Percentiles rank a stretch among this genome's conserved stretches.
Conservation (phyloP, 2,113 vertebrate species). For the Menidia beryllina region DNA sequence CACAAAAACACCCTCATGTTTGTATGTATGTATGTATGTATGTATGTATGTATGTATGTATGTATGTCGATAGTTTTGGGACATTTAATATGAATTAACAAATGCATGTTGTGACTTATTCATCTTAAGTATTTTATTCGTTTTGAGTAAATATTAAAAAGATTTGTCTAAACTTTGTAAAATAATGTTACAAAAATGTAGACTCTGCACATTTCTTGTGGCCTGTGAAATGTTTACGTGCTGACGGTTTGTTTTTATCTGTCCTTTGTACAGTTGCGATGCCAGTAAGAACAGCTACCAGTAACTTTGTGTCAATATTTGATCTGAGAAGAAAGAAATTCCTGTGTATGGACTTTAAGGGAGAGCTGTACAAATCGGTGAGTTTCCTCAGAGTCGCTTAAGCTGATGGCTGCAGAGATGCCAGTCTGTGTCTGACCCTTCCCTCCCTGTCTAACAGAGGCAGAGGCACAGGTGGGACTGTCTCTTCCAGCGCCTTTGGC, state of each 20-base stretch:
- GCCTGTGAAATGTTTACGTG: too few relatives aligned
- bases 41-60: too few relatives aligned
- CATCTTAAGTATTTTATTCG: too few relatives aligned
- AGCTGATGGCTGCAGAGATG: neutral
- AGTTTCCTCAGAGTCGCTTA: constrained; percentile 70
- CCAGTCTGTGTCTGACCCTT: neutral
- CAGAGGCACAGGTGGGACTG: constrained; percentile 36
- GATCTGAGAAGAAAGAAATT: constrained; percentile 84
- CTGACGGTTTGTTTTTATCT: constrained; percentile 1
- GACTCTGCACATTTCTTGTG: too few relatives aligned
- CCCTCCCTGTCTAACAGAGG: constrained; percentile 35
- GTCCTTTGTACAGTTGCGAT: constrained; percentile 59
- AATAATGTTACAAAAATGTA: too few relatives aligned
- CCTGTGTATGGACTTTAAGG: constrained; percentile 85
- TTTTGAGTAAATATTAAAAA: too few relatives aligned
- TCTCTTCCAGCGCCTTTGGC: constrained; percentile 50
- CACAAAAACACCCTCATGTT: too few relatives aligned
- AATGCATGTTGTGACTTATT: too few relatives aligned
- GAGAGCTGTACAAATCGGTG: constrained; percentile 85
- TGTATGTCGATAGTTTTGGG: too few relatives aligned
- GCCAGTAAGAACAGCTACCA: constrained; percentile 76
- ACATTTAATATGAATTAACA: too few relatives aligned
- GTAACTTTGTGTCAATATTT: constrained; percentile 84
- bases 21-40: too few relatives aligned
- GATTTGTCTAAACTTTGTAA: too few relatives aligned